These are phyloP conservation scores for Menura novaehollandiae DNA, from an alignment of 2,113 vertebrate genomes.

Conservation along the genomic window DNA sequence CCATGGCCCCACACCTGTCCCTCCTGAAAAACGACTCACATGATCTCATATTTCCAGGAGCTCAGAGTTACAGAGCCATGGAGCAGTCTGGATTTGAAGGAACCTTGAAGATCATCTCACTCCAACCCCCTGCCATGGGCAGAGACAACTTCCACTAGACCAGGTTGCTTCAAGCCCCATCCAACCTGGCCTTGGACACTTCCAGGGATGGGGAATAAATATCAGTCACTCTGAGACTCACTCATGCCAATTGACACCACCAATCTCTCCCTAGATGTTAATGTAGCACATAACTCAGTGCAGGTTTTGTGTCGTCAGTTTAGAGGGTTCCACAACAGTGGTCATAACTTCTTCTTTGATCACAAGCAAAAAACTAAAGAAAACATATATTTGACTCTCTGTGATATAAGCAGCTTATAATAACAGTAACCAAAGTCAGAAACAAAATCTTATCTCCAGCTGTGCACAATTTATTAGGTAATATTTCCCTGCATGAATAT, in stretches of 20 bases:
- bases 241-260: background rate
- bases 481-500: background rate
- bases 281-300: background rate
- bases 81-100: background rate
- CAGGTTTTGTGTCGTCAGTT: background rate
- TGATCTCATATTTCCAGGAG: background rate
- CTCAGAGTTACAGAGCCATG: background rate
- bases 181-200: background rate
- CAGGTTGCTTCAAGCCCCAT: fast-evolving
- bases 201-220: background rate
- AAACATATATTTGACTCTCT: background rate
- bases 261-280: background rate
- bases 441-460: background rate
- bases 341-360: background rate
- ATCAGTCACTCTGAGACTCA: background rate
- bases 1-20: fast-evolving
- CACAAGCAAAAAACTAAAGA: background rate
- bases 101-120: background rate
- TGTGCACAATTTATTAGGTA: background rate
- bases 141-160: background rate
- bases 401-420: background rate
- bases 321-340: background rate
- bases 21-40: background rate
- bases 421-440: background rate
- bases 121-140: background rate